Percentiles rank a stretch among this genome's conserved stretches.
phyloP scores from a whole-genome alignment of 2,888 invertebrate genomes.

The Cerastis leucographa region DNA sequence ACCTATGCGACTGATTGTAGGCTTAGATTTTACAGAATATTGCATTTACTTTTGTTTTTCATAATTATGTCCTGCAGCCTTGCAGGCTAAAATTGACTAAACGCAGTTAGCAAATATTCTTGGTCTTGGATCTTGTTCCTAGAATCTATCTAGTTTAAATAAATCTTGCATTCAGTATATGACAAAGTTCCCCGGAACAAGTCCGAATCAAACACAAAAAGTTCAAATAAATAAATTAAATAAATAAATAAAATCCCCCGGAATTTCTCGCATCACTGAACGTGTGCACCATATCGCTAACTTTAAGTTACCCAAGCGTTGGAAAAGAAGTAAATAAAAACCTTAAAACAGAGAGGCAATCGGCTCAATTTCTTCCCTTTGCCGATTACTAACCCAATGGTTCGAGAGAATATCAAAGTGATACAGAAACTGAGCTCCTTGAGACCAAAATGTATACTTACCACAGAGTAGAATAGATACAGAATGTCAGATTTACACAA shows the following conservation, averaged over 20 bases:
- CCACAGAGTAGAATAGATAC: slow-evolving; percentile 9
- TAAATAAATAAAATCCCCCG: too few relatives aligned
- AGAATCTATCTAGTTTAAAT: too few relatives aligned
- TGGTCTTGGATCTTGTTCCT: background rate
- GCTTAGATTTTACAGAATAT: background rate
- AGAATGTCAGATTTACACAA: background rate
- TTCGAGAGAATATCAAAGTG: slow-evolving; percentile 63
- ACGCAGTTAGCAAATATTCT: background rate
- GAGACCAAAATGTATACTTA: slow-evolving; percentile 25
- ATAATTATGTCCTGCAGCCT: background rate
- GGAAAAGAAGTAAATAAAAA: slow-evolving; percentile 31
- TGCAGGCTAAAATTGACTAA: background rate
- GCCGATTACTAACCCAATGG: slow-evolving; percentile 61
- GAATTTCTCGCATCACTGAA: background rate
- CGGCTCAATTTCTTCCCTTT: slow-evolving; percentile 48
- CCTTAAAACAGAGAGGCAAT: slow-evolving; percentile 38
- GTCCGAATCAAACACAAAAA: too few relatives aligned
- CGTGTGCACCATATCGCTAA: slow-evolving; percentile 5
- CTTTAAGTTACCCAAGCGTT: slow-evolving; percentile 7
- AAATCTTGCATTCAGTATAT: background rate
- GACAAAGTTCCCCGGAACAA: too few relatives aligned
- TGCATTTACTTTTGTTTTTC: background rate
- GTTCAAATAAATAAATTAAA: too few relatives aligned
- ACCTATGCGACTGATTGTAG: background rate
- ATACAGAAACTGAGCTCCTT: slow-evolving; percentile 36